Percentiles rank a stretch among this genome's conserved stretches.
Evolutionary conservation across 2,113 vertebrate species (phyloP).

Genomic region (Ctenodactylus gundi): DNA sequence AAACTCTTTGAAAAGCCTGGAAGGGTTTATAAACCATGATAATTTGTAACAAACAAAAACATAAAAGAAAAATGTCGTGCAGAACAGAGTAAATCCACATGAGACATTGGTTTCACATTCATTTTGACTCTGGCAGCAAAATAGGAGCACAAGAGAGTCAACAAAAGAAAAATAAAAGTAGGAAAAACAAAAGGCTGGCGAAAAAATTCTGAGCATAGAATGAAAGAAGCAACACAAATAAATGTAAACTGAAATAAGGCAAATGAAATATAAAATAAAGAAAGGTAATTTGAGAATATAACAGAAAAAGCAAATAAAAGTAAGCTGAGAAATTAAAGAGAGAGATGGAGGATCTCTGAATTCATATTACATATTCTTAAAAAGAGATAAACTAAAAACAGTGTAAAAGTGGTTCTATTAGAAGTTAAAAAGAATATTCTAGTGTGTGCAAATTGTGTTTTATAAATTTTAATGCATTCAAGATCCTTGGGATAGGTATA

Average conservation of each 20-base stretch:
- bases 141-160: constrained; percentile 56
- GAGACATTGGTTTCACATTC: constrained; percentile 63
- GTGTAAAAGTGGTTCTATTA: fast-evolving
- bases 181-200: background rate
- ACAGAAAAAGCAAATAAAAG: constrained; percentile 4
- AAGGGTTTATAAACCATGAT: constrained; percentile 71
- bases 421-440: background rate
- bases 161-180: constrained; percentile 38
- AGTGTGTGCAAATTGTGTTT: background rate
- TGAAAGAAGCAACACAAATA: background rate
- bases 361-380: background rate
- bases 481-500: background rate
- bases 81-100: constrained; percentile 59
- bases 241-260: background rate
- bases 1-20: constrained; percentile 66
- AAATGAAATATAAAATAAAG: constrained; percentile 37
- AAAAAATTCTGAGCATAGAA: constrained; percentile 45
- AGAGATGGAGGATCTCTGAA: background rate
- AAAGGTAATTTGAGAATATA: background rate
- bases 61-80: constrained; percentile 66
- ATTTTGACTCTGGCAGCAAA: constrained; percentile 61
- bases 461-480: background rate
- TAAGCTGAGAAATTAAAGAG: background rate
- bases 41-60: constrained; percentile 77
- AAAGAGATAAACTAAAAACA: background rate